These are phyloP conservation scores for Aplocera efformata DNA, from an alignment of 2,888 invertebrate genomes.

Conservation along the genomic window DNA sequence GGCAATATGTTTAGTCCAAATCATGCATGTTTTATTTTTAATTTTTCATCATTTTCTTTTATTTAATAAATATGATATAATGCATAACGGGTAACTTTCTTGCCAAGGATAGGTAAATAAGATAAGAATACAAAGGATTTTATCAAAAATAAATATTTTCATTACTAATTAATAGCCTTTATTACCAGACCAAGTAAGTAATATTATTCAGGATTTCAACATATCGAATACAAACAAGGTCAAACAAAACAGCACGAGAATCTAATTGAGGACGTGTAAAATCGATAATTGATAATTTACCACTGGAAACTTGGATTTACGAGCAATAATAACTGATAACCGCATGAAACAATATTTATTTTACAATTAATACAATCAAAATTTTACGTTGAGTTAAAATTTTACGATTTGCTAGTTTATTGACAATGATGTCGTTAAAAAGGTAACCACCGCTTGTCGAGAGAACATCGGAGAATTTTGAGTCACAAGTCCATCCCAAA, in stretches of 20 bases:
- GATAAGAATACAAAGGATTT: too few species aligned
- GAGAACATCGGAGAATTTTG: too few species aligned
- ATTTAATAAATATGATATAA: too few species aligned
- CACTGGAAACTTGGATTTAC: slow-evolving; percentile 17
- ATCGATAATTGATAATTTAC: slow-evolving; percentile 22
- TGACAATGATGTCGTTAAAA: neutral
- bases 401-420: neutral
- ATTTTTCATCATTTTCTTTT: too few species aligned
- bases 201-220: slow-evolving; percentile 8
- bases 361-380: slow-evolving; percentile 12
- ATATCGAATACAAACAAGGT: slow-evolving; percentile 12
- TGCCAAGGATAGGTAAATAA: too few species aligned
- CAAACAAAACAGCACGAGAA: slow-evolving; percentile 1
- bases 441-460: too few species aligned
- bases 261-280: slow-evolving; percentile 16
- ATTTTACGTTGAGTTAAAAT: slow-evolving; percentile 5
- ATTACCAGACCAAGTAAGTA: neutral
- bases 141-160: too few species aligned
- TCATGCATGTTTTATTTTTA: too few species aligned
- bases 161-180: too few species aligned
- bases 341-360: slow-evolving; percentile 7
- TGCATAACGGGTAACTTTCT: too few species aligned
- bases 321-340: slow-evolving; percentile 17
- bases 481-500: too few species aligned
- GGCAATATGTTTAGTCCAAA: too few species aligned